Base-by-base conservation (phyloP, 2,797 vertebrate species). In the Zalophus californianus region DNA sequence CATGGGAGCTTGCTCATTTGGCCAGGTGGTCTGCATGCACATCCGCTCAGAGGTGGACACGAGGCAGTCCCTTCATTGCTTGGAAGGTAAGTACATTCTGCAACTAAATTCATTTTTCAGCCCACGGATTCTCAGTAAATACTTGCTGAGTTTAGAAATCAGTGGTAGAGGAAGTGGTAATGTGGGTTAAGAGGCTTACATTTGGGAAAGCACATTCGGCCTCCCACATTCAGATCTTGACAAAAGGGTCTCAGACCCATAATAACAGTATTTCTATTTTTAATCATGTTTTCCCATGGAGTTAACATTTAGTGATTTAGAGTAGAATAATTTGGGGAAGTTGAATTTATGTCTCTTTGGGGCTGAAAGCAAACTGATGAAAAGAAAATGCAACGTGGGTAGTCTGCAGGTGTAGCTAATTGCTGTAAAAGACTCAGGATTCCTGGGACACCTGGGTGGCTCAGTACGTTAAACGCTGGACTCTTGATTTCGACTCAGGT, bases 341-440 rank as follows among this genome's bases (percentile, higher is more conserved):
- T 70, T 93, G 54, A 78, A 58, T 94, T 94, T 91, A 38, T 83
- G 44, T 64, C 84, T 91, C 82, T 91, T 54, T 88, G 94, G 80
- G 56, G 18, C 89, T 62, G 73, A 97, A 92, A 95, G 86, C 75
- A 95, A 96, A 84, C 48, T 70, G 66, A 96, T 90, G 77, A 86
- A 95, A 96, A 97, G 77, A 96, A 78, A 90, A 14, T 58, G 70
- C 13, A 41, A 50, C 48, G 94, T 44, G 44, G 73, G 38, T 1
- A 44, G 52, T 73, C 62, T 85, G 56, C 86, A 66, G 89, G 95
- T 56, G 25, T 0, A 27, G 41, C 44, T 97, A 68, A 97, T 60
- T 86, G 91, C 66, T 93, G 62, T 56, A 44, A 93, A 96, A 91
- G 54, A 77, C 86, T 83, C 64, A 7, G 56, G 52, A 52, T 91